phyloP scores from a whole-genome alignment of 2,113 vertebrate genomes.

The Oceanites oceanicus region DNA sequence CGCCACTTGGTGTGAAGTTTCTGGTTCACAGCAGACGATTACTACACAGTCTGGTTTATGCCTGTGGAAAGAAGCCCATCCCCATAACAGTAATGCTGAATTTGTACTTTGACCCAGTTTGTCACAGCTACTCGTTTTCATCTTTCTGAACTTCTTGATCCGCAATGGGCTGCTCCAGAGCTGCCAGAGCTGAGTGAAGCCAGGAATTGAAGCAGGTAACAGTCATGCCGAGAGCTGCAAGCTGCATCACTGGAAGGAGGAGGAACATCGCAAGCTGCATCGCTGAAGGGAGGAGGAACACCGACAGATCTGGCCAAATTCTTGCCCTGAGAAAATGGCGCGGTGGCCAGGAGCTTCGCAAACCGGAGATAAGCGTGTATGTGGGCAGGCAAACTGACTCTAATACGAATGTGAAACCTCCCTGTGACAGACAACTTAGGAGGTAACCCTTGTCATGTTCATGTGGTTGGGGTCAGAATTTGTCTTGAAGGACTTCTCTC shows the following conservation, averaged over 20 bases:
- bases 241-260: background rate
- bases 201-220: background rate
- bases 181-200: background rate
- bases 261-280: background rate
- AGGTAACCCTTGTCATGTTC: background rate
- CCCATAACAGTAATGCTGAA: background rate
- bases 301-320: accelerated
- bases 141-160: background rate
- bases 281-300: background rate
- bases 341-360: background rate
- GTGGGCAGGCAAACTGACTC: background rate
- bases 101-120: background rate
- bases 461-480: background rate
- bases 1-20: background rate
- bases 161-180: accelerated
- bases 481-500: background rate
- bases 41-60: background rate
- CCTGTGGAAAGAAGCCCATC: background rate
- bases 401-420: background rate
- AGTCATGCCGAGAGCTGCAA: background rate
- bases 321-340: background rate
- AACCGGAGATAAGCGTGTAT: background rate
- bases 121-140: background rate
- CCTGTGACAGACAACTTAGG: background rate
- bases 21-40: background rate